phyloP scores from a whole-genome alignment of 2,888 invertebrate genomes.

The Meloe dianella region DNA sequence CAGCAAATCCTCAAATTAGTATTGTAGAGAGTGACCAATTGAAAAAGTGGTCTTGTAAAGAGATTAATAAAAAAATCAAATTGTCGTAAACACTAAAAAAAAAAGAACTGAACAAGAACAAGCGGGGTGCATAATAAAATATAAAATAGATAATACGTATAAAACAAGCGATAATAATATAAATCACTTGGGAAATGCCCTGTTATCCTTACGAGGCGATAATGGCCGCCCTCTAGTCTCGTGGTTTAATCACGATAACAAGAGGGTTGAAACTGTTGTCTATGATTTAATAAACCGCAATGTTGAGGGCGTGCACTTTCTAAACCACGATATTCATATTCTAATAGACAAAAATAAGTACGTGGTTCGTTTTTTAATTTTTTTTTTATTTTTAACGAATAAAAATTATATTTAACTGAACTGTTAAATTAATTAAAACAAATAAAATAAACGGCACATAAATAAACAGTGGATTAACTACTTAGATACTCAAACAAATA shows the following conservation, averaged over 20 bases:
- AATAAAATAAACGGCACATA: conserved; percentile 4
- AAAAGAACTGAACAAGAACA: background rate
- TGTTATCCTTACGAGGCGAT: conserved; percentile 37
- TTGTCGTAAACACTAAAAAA: background rate
- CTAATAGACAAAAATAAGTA: too few relatives aligned
- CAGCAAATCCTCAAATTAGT: too few relatives aligned
- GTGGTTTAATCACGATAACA: conserved; percentile 41
- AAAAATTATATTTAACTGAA: background rate
- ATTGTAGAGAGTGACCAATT: too few relatives aligned
- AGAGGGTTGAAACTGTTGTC: conserved; percentile 39
- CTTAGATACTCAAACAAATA: background rate
- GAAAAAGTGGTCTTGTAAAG: background rate
- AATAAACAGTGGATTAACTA: conserved; percentile 15
- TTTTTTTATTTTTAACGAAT: too few relatives aligned
- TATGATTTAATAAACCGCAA: conserved; percentile 42
- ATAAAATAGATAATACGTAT: conserved; percentile 17
- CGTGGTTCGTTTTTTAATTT: background rate
- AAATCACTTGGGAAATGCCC: conserved; percentile 27
- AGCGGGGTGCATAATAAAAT: conserved; percentile 46
- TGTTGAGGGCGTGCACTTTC: conserved; percentile 14
- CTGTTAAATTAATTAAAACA: background rate
- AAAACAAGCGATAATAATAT: conserved; percentile 13
- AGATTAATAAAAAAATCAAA: background rate
- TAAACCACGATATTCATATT: conserved; percentile 12
- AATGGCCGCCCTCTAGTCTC: conserved; percentile 37